Base-by-base conservation (phyloP, 2,888 invertebrate species). In the Lepidocyrtinus sp. region DNA sequence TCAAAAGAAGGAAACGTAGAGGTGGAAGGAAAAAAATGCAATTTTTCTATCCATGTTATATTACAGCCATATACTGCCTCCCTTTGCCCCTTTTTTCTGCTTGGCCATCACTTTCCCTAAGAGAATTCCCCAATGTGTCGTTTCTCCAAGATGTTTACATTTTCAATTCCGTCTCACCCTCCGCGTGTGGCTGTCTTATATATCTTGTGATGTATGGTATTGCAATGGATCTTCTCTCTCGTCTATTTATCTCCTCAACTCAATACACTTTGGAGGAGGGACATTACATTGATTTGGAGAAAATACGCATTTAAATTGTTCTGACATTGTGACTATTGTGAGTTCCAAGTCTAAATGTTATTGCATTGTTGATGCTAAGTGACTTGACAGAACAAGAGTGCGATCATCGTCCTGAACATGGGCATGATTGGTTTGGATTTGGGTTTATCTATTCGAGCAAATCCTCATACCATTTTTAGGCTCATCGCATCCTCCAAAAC, bases 141-240 rank as follows among this genome's bases (percentile, higher is more conserved):
- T 86, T 86, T 83, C 81, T 84, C 78, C 79, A 82, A 82, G 73
- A 85, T 86, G 85, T 85, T 86, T 86, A 84, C 86, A 83, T 85
- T 86, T 86, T 86, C 86, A 86, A 86, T 86, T 86, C 83, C 85
- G 68, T 75, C 70, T 79, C 69, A 27, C 72, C 55, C 78, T 67
- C 62, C 26, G 70, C 25, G 17, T 9, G 21, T 26, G 59, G 1
- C 24, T 72, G 22, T 59, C 27, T 26, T 71, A 17, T 25, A n/a
- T 0, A 15, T 26, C 36, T 68, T 55, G 21, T 68, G n/a, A n/a
- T n/a, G n/a, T n/a, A n/a, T n/a, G n/a, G n/a, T n/a, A n/a, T n/a
- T n/a, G n/a, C n/a, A n/a, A n/a, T n/a, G n/a, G 36, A 25, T 67
- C 45, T 36, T 9, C 19, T 67, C 24, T 24, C 24, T 21, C 24